Evolutionary conservation across 2,888 invertebrate genomes (phyloP).

Genomic region (Camptogramma bilineatum): DNA sequence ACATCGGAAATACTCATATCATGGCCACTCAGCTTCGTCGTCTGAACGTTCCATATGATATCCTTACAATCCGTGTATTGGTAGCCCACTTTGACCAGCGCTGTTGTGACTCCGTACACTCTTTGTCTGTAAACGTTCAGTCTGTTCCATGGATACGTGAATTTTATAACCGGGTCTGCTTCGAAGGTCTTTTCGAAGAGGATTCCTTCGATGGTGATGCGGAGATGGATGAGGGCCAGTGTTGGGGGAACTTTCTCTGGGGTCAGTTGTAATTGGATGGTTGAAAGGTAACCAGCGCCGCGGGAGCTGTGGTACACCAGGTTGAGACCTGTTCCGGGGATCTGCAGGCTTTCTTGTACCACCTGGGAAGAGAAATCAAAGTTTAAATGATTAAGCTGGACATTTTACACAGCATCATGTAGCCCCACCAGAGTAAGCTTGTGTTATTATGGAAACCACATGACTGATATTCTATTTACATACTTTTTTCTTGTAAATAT

Average conservation of each 20-base stretch:
- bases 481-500: no score
- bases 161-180: constrained; percentile 98
- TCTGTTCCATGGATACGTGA: constrained; percentile 99
- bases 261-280: constrained; percentile 95
- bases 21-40: constrained; percentile 97
- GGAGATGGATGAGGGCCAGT: constrained; percentile 94
- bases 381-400: neutral
- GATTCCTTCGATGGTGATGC: constrained; percentile 97
- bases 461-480: no score
- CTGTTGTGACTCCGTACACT: constrained; percentile 98
- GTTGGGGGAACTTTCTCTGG: constrained; percentile 93
- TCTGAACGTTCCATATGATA: constrained; percentile 98
- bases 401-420: no score
- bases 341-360: constrained; percentile 96
- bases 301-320: constrained; percentile 98
- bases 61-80: constrained; percentile 96
- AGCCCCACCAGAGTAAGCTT: no score
- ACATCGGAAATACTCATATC: constrained; percentile 99
- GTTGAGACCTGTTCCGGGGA: constrained; percentile 97
- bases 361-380: constrained; percentile 82
- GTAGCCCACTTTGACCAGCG: constrained; percentile 98
- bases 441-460: no score
- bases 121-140: constrained; percentile 98
- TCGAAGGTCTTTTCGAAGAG: constrained; percentile 97
- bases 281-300: constrained; percentile 96